Evolutionary conservation across 2,888 invertebrate genomes (phyloP), one percentile per base, ranked within the genome.

Genomic region (Synanthedon myopaeformis): DNA sequence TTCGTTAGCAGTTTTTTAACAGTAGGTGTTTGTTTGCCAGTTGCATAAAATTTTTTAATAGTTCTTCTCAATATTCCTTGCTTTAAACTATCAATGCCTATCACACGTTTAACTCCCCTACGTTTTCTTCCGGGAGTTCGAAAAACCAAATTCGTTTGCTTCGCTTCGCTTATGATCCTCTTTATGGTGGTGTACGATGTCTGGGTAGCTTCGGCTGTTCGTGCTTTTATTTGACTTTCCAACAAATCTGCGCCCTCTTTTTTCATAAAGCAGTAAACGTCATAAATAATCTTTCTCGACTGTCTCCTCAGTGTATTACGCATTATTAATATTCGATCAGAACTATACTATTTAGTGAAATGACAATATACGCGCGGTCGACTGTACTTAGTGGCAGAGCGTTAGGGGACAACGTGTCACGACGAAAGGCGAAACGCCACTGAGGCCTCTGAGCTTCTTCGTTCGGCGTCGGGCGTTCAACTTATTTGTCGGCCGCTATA

Each of bases 21-120:
- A 11, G 58, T 58, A 14, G 58, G 59, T 6, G 59, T 28, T 49
- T 58, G 56, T 42, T 57, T 58, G 1, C 55, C 45, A 13, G 51
- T 12, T n/a, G 14, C 14, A 13, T 45, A 14, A 45, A 45, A 45
- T 1, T n/a, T 45, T 5, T 14, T n/a, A 45, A 45, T 45, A 13
- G 45, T 14, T 45, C 45, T 45, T 45, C 45, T 45, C n/a, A 45
- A n/a, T 12, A 45, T 14, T 13, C 45, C 45, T 45, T 45, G 45
- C 4, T 45, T 11, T 3, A 45, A 12, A 14, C 14, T 45, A 45
- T 45, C 45, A 13, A 45, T 12, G n/a, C 45, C n/a, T 14, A 14
- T 3, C 14, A 45, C 45, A 45, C 3, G 12, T 13, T 13, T 13
- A 5, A n/a, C 3, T 45, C 45, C 6, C 5, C 3, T 1, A 5